Evolutionary conservation across 1,140 invertebrate genomes (phyloP).

Genomic region (Neodiprion fabricii): DNA sequence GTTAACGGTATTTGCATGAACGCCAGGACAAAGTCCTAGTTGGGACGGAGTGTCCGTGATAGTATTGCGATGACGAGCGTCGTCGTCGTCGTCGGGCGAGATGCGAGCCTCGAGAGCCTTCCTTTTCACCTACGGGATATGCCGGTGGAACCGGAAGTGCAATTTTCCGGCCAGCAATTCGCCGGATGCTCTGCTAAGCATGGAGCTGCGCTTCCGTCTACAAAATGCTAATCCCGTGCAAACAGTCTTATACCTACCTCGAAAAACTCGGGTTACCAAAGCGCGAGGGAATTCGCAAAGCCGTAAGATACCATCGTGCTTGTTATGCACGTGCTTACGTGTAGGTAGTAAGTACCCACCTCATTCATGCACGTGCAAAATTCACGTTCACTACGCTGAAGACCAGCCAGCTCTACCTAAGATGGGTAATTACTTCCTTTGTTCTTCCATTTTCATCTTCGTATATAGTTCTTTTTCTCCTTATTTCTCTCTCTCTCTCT

Average conservation of each 20-base stretch:
- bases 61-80: slow-evolving; percentile 31
- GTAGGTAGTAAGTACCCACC: too few relatives aligned
- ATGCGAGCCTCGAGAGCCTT: slow-evolving; percentile 10
- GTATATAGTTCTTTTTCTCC: not conserved
- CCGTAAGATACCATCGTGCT: too few relatives aligned
- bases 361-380: too few relatives aligned
- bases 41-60: slow-evolving; percentile 7
- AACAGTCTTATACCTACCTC: not conserved
- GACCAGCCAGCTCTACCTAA: not conserved
- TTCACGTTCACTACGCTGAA: too few relatives aligned
- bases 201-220: slow-evolving; percentile 41
- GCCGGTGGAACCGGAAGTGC: slow-evolving; percentile 39
- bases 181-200: slow-evolving; percentile 39
- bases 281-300: too few relatives aligned
- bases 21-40: slow-evolving; percentile 18
- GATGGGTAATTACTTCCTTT: not conserved
- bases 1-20: slow-evolving; percentile 33
- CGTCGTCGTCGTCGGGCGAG: slow-evolving; percentile 20
- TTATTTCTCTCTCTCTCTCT: not conserved
- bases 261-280: not conserved
- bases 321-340: too few relatives aligned
- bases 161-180: slow-evolving; percentile 45
- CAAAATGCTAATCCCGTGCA: slow-evolving; percentile 42
- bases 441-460: not conserved
- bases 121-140: slow-evolving; percentile 36